Percentiles rank a stretch among this genome's conserved stretches.
These are phyloP conservation scores for Myxocyprinus asiaticus DNA, from an alignment of 2,113 vertebrate genomes.

Conservation along the genomic window DNA sequence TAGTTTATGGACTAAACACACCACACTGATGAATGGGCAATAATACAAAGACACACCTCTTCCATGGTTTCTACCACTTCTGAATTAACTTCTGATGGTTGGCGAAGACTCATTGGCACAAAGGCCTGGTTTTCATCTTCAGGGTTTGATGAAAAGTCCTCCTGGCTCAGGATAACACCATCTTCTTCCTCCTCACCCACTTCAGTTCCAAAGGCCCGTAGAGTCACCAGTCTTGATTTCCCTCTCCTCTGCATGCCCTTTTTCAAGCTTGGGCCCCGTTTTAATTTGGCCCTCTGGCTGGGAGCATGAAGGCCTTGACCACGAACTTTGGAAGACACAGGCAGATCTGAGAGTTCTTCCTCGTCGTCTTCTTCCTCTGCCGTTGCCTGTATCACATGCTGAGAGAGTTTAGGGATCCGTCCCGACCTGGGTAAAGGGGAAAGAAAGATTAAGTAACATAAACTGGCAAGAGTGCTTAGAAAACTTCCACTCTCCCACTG, in stretches of 20 bases:
- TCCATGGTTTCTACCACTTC: conserved; percentile 89
- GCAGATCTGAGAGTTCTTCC: conserved; percentile 22
- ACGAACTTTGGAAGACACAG: conserved; percentile 52
- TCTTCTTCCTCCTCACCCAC: conserved; percentile 70
- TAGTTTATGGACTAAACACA: background rate
- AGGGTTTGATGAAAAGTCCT: conserved; percentile 69
- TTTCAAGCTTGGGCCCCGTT: conserved; percentile 61
- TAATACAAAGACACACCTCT: conserved; percentile 76
- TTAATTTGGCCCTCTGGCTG: conserved; percentile 66
- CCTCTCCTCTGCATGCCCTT: conserved; percentile 65
- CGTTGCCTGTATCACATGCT: conserved; percentile 64
- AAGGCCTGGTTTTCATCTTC: conserved; percentile 84
- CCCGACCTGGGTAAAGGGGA: conserved; percentile 56
- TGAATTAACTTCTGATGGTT: conserved; percentile 73
- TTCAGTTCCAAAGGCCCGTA: conserved; percentile 81
- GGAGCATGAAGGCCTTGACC: conserved; percentile 43
- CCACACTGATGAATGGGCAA: background rate
- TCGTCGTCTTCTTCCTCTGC: conserved; percentile 58
- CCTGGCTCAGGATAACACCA: conserved; percentile 46
- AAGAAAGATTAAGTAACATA: background rate
- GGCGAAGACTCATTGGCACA: conserved; percentile 83
- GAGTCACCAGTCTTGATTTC: conserved; percentile 79
- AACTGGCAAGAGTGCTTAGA: conserved; percentile 11
- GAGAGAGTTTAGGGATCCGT: conserved; percentile 71
- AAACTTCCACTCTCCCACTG: background rate